Evolutionary conservation across 2,888 invertebrate genomes (phyloP), one percentile per base, ranked within the genome.

Genomic region (Idaea biselata): DNA sequence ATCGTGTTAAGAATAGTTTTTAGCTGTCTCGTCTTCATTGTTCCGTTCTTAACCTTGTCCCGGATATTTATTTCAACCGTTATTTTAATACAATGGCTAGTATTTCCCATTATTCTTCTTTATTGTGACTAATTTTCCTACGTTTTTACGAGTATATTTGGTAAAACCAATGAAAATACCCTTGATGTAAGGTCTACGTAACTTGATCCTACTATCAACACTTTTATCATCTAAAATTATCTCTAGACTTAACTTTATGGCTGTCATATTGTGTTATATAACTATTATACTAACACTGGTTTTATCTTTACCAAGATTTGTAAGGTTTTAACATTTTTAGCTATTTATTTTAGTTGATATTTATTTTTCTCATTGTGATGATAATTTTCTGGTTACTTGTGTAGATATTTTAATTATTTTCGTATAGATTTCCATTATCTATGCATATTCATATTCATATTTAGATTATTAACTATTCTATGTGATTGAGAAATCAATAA

Each of bases 401-500:
- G 25, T 25, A 25, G 25, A 25, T 25, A 25, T 3, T 25, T 3
- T 25, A 3, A 25, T 3, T 25, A 25, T 25, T 25, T 3, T 25
- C 25, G n/a, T n/a, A n/a, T 32, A 32, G 32, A 6, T 32, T 32
- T 7, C 32, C 32, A 6, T 32, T 32, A 32, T 4, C 32, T 32
- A n/a, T n/a, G n/a, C n/a, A 25, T 1, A 25, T 25, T 25, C 5
- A 1, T 25, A 25, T 25, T 25, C 25, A 25, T 25, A 25, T 25
- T 25, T 25, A 25, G 5, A 44, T 44, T 44, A 44, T 44, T 44
- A 7, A 44, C 44, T 44, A 8, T 44, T 14, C 44, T 11, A 44
- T 8, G 14, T 44, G 6, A 44, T 44, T 14, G 11, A 44, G 44
- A 59, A 55, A 64, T 56, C 60, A 65, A 65, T 66, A 60, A 61